Base-by-base conservation (phyloP, 2,113 vertebrate genomes). In the Propithecus coquereli region DNA sequence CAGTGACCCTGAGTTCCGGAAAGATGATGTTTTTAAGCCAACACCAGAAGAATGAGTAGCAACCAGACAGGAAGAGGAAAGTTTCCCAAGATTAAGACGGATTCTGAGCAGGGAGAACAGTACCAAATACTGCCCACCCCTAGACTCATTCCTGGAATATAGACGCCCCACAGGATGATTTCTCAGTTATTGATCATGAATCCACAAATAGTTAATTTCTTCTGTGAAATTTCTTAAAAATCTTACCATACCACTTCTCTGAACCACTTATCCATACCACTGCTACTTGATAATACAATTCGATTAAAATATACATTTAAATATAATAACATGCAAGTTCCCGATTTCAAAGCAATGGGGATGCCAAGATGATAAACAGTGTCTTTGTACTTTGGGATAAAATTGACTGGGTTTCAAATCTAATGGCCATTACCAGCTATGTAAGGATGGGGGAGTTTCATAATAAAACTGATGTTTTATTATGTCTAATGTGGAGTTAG, bases 101-200 rank as follows among this genome's bases (percentile, higher is more conserved):
- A 57, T 30, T 73, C 25, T 18, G 50, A 45, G 5, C 5, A 8
- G 7, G 14, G 32, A 37, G 30, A 84, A 63, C 0, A 23, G 30
- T 13, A 45, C 7, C 30, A 43, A n/a, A 14, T 23, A 18, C 34
- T 27, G 20, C 13, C 5, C 57, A 11, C 0, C n/a, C 2, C 3
- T n/a, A 14, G 47, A 47, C 0, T 43, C 8, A 50, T 8, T 45
- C 32, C 34, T 37, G 50, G 27, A 16, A 87, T 34, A 20, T 7
- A 5, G 22, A 50, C 3, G 16, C 27, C 45, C 40, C 66, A 43
- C 2, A 27, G 40, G 52, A 45, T 20, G 43, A 85, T 50, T 85
- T 54, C 12, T 81, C 23, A 59, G 57, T 14, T 18, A 50, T 4
- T 52, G 61, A 73, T n/a, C 16, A 81, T 27, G 45, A 27, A 80